Conservation (phyloP, 2,888 invertebrate species). For the Ochropleura plecta region DNA sequence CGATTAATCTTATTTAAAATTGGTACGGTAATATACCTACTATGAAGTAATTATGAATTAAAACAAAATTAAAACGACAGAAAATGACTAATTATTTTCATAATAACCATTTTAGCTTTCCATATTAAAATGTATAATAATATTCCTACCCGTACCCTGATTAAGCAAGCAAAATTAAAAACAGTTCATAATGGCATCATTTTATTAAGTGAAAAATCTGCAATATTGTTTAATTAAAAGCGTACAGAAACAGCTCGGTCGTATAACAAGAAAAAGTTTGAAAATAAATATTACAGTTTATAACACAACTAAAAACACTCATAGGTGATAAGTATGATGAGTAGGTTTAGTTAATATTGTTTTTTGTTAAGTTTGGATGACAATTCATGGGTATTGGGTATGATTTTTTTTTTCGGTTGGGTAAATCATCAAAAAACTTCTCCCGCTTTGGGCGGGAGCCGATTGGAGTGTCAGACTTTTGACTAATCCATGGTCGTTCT, state of each 20-base stretch:
- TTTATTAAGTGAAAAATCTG: conserved; percentile 31
- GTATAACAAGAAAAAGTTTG: neutral
- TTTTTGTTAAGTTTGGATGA: no score
- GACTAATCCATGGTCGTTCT: no score
- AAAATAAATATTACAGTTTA: no score
- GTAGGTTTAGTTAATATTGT: no score
- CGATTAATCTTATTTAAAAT: conserved; percentile 10
- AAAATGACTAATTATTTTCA: conserved; percentile 26
- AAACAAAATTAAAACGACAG: neutral
- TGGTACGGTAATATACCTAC: neutral
- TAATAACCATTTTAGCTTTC: conserved; percentile 13
- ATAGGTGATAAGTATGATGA: no score
- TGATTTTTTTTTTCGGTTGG: no score
- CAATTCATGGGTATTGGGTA: no score
- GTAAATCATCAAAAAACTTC: no score
- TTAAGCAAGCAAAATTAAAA: conserved; percentile 57
- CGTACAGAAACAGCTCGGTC: conserved; percentile 13
- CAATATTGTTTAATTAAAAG: conserved; percentile 55
- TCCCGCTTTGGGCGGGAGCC: no score
- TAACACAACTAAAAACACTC: no score
- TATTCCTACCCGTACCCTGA: conserved; percentile 16
- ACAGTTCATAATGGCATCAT: conserved; percentile 36
- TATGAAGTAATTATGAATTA: conserved; percentile 5
- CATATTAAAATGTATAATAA: conserved; percentile 30
- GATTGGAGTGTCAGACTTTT: no score